Percentiles rank a stretch among this genome's conserved stretches.
These are phyloP conservation scores for Netelia melanura DNA, from an alignment of 2,888 invertebrate genomes.

Conservation along the genomic window DNA sequence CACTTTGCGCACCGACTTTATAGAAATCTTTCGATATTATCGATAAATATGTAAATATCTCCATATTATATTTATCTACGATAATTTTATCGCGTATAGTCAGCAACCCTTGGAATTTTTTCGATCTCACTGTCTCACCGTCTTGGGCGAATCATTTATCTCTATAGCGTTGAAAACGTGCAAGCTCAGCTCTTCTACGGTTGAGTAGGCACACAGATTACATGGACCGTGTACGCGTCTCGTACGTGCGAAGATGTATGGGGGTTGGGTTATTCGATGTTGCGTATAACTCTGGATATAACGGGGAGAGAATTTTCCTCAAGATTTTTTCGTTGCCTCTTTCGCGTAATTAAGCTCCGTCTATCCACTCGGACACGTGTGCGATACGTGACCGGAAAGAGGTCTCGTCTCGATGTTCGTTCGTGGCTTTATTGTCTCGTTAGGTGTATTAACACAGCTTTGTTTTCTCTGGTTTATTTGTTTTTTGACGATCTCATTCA, in stretches of 20 bases:
- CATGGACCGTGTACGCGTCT: neutral
- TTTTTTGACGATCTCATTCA: neutral
- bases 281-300: slow-evolving; percentile 3
- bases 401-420: slow-evolving; percentile 21
- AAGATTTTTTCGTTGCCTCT: slow-evolving; percentile 45
- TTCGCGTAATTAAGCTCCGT: slow-evolving; percentile 48
- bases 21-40: no score
- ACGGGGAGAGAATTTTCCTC: slow-evolving; percentile 19
- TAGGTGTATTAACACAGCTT: slow-evolving; percentile 1
- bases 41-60: no score
- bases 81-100: neutral
- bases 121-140: neutral
- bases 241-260: slow-evolving; percentile 28
- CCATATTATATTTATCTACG: no score
- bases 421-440: slow-evolving; percentile 33
- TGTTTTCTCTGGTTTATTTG: slow-evolving; percentile 10
- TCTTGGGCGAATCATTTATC: neutral
- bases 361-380: slow-evolving; percentile 49
- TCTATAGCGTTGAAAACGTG: slow-evolving; percentile 50
- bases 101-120: neutral
- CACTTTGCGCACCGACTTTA: no score
- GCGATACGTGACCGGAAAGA: slow-evolving; percentile 61
- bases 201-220: slow-evolving; percentile 33
- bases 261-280: slow-evolving; percentile 30
- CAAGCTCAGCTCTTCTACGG: slow-evolving; percentile 56